Conservation (phyloP, 2,797 vertebrate genomes). For the Poeciliopsis turneri region DNA sequence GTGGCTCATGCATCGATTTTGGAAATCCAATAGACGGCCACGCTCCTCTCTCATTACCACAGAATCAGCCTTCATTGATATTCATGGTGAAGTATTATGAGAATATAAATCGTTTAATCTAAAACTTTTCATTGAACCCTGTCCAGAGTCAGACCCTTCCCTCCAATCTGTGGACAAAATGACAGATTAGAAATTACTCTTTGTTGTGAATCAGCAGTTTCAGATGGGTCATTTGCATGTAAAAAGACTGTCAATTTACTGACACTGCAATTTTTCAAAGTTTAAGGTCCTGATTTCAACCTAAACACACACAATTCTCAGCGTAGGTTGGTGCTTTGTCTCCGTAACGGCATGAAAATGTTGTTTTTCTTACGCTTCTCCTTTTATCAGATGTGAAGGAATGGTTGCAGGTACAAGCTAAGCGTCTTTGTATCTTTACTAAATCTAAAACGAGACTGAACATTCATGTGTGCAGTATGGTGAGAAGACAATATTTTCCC, state of each 20-base stretch:
- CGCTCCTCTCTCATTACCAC: conserved; percentile 70
- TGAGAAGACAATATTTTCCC: not conserved
- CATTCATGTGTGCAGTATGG: not conserved
- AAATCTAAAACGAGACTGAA: not conserved
- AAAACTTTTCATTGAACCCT: conserved; percentile 72
- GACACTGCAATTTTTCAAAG: conserved; percentile 34
- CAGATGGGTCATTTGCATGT: conserved; percentile 55
- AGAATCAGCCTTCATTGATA: conserved; percentile 68
- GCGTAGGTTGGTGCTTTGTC: not conserved
- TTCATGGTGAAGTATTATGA: conserved; percentile 73
- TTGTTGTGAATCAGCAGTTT: conserved; percentile 43
- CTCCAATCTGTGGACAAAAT: conserved; percentile 62
- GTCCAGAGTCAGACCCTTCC: conserved; percentile 58
- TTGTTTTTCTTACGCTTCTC: not conserved
- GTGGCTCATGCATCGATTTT: conserved; percentile 73
- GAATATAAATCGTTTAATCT: conserved; percentile 81
- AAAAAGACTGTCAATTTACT: conserved; percentile 39
- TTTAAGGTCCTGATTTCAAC: conserved; percentile 22
- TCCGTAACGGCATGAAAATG: not conserved
- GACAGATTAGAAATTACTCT: conserved; percentile 73
- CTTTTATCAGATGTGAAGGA: not conserved
- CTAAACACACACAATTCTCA: conserved; percentile 10
- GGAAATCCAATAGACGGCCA: conserved; percentile 66
- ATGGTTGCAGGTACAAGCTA: not conserved
- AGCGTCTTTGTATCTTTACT: not conserved